These are phyloP conservation scores for Patella vulgata DNA, from an alignment of 1,140 invertebrate species.

Conservation along the genomic window DNA sequence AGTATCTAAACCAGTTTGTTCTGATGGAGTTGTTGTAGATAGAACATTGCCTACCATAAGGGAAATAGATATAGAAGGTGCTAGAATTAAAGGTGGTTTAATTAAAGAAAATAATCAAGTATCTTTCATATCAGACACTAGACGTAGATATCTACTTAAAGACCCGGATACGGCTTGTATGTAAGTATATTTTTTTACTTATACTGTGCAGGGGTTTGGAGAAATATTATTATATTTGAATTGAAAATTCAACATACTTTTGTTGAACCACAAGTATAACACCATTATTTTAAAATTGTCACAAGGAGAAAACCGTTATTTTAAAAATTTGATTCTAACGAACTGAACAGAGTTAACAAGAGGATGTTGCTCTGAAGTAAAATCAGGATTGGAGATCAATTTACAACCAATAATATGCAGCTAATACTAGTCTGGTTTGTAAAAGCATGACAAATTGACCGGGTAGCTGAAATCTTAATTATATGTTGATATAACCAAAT, in stretches of 20 bases:
- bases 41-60: constrained; percentile 8
- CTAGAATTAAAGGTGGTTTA: constrained; percentile 22
- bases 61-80: constrained; percentile 24
- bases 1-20: constrained; percentile 37
- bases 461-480: too few species aligned
- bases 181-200: constrained; percentile 23
- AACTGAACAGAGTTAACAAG: too few species aligned
- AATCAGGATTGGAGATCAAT: too few species aligned
- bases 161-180: constrained; percentile 25
- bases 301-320: constrained; percentile 5
- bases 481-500: constrained; percentile 1
- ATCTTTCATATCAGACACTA: constrained; percentile 15
- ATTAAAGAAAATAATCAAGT: constrained; percentile 10
- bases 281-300: constrained; percentile 13
- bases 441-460: too few species aligned
- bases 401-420: too few species aligned
- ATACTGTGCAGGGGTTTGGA: background rate
- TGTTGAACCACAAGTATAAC: constrained; percentile 5
- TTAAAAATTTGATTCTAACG: constrained; percentile 13
- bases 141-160: constrained; percentile 16
- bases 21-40: constrained; percentile 41
- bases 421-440: too few species aligned
- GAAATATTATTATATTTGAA: constrained; percentile 3
- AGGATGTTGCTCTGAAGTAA: too few species aligned
- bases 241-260: constrained; percentile 1